Conservation (phyloP, 2,888 invertebrate genomes). For the Andrena praecox region DNA sequence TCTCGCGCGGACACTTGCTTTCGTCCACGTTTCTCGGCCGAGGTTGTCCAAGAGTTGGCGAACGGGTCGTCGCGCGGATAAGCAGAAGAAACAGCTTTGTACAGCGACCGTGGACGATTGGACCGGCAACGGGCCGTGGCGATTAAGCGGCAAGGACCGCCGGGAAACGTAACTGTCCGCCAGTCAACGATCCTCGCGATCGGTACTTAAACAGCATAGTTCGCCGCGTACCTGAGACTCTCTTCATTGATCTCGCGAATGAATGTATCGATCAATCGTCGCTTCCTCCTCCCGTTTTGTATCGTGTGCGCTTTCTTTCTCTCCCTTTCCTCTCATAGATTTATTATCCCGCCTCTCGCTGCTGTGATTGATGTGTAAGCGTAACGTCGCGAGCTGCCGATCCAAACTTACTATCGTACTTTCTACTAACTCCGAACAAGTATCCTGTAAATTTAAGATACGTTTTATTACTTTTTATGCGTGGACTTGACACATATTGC, state of each 20-base stretch:
- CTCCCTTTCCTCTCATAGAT: conserved; percentile 40
- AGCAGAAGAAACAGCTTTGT: conserved; percentile 71
- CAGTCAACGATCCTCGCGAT: conserved; percentile 35
- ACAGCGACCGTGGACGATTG: conserved; percentile 76
- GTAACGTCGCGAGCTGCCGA: conserved; percentile 46
- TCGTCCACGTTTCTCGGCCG: conserved; percentile 60
- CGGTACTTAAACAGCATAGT: conserved; percentile 43
- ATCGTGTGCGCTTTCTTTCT: conserved; percentile 57
- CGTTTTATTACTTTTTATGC: conserved; percentile 58
- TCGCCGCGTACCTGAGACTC: conserved; percentile 54
- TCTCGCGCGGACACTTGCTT: conserved; percentile 36
- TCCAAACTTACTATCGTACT: conserved; percentile 50
- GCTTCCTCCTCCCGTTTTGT: conserved; percentile 63
- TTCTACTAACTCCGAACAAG: conserved; percentile 59
- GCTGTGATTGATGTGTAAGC: conserved; percentile 53
- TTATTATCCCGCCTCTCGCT: conserved; percentile 38
- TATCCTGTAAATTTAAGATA: conserved; percentile 58
- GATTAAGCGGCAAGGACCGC: conserved; percentile 34
- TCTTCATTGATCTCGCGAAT: conserved; percentile 58
- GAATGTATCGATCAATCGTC: conserved; percentile 52
- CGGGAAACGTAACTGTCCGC: conserved; percentile 3
- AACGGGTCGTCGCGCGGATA: conserved; percentile 42
- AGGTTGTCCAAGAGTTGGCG: conserved; percentile 63
- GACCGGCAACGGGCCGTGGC: conserved; percentile 39
- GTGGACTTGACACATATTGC: conserved; percentile 61